Percentiles rank a stretch among this genome's conserved stretches.
Conservation (phyloP, 2,113 vertebrate species). For the Acanthisitta chloris region DNA sequence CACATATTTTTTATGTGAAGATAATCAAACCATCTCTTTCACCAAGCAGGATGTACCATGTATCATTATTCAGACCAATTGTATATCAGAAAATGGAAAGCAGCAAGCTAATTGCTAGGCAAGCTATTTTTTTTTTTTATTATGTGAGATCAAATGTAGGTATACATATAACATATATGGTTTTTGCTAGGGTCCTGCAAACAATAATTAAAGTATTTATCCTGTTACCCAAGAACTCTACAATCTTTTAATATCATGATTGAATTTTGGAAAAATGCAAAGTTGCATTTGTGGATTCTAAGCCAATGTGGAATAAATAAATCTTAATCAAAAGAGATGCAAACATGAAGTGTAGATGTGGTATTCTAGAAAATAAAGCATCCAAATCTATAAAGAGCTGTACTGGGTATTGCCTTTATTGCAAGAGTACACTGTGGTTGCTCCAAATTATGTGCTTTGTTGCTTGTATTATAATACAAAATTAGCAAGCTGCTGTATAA, state of each 20-base stretch:
- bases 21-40: not conserved
- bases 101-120: not conserved
- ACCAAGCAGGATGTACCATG: not conserved
- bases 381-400: not conserved
- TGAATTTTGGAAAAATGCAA: not conserved
- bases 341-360: not conserved
- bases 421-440: not conserved
- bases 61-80: not conserved
- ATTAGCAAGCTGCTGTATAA: not conserved
- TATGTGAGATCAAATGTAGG: not conserved
- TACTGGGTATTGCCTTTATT: not conserved
- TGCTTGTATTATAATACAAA: not conserved
- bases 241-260: not conserved
- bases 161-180: not conserved
- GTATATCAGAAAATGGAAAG: not conserved
- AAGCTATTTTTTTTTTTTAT: not conserved
- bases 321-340: not conserved
- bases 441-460: not conserved
- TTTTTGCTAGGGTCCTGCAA: not conserved
- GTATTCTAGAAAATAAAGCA: not conserved
- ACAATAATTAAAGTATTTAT: not conserved
- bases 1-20: not conserved
- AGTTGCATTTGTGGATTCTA: not conserved
- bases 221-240: not conserved
- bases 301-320: not conserved